Evolutionary conservation across 2,797 vertebrate species (phyloP).

Genomic region (Ptychobarbus kaznakovi): DNA sequence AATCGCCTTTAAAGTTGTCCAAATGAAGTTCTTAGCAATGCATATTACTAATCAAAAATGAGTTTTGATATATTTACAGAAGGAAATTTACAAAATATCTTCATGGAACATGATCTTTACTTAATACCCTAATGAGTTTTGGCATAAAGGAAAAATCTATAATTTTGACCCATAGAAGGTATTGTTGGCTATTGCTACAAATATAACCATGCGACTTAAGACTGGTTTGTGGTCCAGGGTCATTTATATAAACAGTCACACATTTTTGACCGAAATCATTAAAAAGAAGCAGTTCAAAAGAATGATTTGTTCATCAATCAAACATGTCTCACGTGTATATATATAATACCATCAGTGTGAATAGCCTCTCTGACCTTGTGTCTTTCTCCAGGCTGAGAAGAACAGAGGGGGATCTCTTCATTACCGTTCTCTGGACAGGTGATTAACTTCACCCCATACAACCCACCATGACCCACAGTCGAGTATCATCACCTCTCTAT

Average conservation of each 20-base stretch:
- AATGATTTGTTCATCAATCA: not conserved
- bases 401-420: conserved; percentile 67
- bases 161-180: too few species aligned
- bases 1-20: too few species aligned
- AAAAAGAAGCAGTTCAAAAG: not conserved
- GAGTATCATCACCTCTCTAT: conserved; percentile 74
- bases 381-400: conserved; percentile 45
- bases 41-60: too few species aligned
- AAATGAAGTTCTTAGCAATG: too few species aligned
- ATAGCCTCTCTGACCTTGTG: conserved; percentile 23
- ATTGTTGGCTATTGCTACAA: too few species aligned
- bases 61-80: too few species aligned
- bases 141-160: too few species aligned
- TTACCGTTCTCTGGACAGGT: conserved; percentile 77
- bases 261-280: not conserved
- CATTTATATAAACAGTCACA: not conserved
- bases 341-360: not conserved
- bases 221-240: too few species aligned
- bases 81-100: too few species aligned
- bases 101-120: too few species aligned
- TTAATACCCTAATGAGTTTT: too few species aligned
- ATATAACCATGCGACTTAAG: too few species aligned
- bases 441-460: conserved; percentile 74
- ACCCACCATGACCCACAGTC: conserved; percentile 68
- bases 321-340: conserved; percentile 26